Percentiles rank a stretch among this genome's conserved stretches.
phyloP scores from a whole-genome alignment of 2,113 vertebrate species.

The Alligator sinensis region DNA sequence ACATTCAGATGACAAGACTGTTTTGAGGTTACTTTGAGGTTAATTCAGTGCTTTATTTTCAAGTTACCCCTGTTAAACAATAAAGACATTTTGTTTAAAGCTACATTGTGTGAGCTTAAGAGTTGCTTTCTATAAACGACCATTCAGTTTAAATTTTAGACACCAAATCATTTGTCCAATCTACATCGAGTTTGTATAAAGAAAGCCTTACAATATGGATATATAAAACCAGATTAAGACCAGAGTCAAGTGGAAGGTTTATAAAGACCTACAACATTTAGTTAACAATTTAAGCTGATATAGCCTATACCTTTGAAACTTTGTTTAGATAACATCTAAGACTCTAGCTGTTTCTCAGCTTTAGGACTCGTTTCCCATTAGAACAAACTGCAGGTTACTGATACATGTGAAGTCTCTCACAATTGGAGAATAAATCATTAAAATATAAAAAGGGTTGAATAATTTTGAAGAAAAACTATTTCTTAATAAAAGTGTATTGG shows the following conservation, averaged over 20 bases:
- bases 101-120: neutral
- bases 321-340: neutral
- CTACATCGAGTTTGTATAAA: neutral
- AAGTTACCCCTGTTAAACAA: neutral
- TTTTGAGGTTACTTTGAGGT: neutral
- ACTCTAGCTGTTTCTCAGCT: neutral
- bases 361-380: too few relatives aligned
- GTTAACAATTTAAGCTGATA: neutral
- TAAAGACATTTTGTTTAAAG: neutral
- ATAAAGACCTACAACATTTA: neutral
- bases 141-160: neutral
- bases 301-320: neutral
- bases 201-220: neutral
- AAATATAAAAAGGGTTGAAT: too few relatives aligned
- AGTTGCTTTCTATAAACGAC: neutral
- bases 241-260: neutral
- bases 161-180: neutral
- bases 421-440: too few relatives aligned
- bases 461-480: too few relatives aligned
- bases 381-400: too few relatives aligned
- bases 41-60: neutral
- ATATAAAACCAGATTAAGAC: neutral
- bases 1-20: neutral
- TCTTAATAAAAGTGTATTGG: neutral
- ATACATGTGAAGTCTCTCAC: too few relatives aligned